These are phyloP conservation scores for Linyphia triangularis DNA, from an alignment of 2,888 invertebrate species.

Conservation along the genomic window DNA sequence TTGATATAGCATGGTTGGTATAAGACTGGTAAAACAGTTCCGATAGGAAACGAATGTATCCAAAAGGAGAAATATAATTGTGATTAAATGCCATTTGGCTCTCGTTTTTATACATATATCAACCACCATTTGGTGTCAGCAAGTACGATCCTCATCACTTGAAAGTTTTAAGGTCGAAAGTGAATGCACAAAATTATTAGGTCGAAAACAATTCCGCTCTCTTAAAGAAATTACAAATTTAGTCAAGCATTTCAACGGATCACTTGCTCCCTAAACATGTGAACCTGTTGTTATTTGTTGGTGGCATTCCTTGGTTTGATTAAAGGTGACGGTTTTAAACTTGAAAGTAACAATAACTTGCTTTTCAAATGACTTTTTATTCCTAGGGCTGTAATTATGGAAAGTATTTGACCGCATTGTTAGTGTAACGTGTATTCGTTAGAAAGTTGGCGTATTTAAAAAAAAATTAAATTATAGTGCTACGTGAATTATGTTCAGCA, in stretches of 20 bases:
- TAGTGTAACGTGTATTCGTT: too few relatives aligned
- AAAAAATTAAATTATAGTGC: too few relatives aligned
- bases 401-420: neutral
- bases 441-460: too few relatives aligned
- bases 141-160: neutral
- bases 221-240: too few relatives aligned
- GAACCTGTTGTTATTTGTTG: neutral
- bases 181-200: constrained; percentile 3
- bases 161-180: neutral
- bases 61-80: neutral
- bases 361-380: neutral
- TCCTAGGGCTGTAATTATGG: neutral
- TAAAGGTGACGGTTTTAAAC: neutral
- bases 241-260: neutral
- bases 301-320: neutral
- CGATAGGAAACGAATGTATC: neutral
- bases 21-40: neutral
- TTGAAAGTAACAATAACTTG: neutral
- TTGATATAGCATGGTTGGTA: neutral
- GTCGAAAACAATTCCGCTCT: neutral
- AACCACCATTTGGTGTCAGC: neutral
- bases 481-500: too few relatives aligned
- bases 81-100: neutral
- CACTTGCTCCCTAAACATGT: neutral
- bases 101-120: neutral